phyloP scores from a whole-genome alignment of 2,113 vertebrate genomes.

The Variabilichromis moorii region DNA sequence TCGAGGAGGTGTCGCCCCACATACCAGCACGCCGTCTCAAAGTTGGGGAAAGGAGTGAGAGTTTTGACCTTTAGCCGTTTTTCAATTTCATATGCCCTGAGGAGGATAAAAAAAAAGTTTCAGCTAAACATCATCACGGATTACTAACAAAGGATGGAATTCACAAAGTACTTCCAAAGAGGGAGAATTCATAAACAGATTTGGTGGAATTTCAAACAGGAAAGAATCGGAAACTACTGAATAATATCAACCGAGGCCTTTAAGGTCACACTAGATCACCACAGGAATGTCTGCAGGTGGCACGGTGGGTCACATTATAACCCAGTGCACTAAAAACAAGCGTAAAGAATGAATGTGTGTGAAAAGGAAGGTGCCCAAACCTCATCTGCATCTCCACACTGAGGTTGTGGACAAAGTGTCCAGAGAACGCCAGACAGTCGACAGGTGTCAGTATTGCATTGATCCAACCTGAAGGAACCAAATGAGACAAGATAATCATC shows the following conservation, averaged over 20 bases:
- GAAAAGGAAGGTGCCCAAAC: slow-evolving; percentile 53
- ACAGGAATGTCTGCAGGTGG: background rate
- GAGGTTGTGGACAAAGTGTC: slow-evolving; percentile 94
- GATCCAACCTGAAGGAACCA: slow-evolving; percentile 82
- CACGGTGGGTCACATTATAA: background rate
- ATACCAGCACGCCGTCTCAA: slow-evolving; percentile 96
- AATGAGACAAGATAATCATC: background rate
- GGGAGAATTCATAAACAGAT: background rate
- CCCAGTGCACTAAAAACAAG: background rate
- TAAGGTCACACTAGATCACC: background rate
- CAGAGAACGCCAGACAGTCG: slow-evolving; percentile 92
- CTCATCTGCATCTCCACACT: slow-evolving; percentile 99
- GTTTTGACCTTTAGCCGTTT: slow-evolving; percentile 88
- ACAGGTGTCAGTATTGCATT: slow-evolving; percentile 95
- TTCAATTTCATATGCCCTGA: slow-evolving; percentile 96
- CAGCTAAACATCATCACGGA: background rate
- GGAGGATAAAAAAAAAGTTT: slow-evolving; percentile 41
- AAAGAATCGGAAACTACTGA: background rate
- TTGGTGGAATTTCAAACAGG: background rate
- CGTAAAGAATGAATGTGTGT: background rate
- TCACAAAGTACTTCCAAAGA: background rate
- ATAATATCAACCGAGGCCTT: background rate
- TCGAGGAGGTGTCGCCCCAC: slow-evolving; percentile 90
- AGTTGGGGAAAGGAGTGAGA: slow-evolving; percentile 92
- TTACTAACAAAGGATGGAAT: background rate